Percentiles rank a stretch among this genome's conserved stretches.
Conservation (phyloP, 2,113 vertebrate genomes). For the Ageneiosus marmoratus region DNA sequence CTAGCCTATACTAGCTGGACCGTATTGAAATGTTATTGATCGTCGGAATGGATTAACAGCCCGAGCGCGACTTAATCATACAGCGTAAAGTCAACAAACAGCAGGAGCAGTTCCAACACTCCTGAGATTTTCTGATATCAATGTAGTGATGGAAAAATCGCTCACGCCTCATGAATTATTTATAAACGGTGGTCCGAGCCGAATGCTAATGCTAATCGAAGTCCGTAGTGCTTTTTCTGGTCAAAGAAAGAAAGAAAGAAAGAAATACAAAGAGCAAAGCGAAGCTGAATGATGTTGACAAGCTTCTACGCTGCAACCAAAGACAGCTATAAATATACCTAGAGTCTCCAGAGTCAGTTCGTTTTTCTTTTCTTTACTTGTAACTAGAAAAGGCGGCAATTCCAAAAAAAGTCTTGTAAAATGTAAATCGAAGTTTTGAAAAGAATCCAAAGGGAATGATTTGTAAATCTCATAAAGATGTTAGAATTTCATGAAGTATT, state of each 20-base stretch:
- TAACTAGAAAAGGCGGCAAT: too few species aligned
- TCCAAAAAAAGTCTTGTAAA: too few species aligned
- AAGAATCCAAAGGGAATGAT: too few species aligned
- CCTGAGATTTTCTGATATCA: background rate
- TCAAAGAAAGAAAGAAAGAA: background rate
- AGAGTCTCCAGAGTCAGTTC: too few species aligned
- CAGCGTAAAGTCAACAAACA: constrained; percentile 34
- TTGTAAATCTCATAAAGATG: too few species aligned
- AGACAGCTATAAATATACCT: too few species aligned
- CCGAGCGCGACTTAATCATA: constrained; percentile 37
- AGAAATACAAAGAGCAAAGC: background rate
- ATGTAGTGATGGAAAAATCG: background rate
- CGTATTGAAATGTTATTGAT: constrained; percentile 47
- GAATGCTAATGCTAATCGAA: background rate
- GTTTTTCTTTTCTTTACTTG: too few species aligned
- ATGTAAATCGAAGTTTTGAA: too few species aligned
- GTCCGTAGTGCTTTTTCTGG: background rate
- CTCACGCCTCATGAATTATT: constrained; percentile 14
- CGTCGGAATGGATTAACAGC: constrained; percentile 43
- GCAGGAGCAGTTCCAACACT: background rate
- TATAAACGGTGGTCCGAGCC: background rate
- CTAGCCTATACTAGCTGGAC: constrained; percentile 18
- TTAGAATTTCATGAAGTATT: too few species aligned
- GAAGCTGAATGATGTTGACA: background rate
- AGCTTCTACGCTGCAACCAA: background rate